A percentile compares a stretch with the other conserved stretches of the same genome.
Evolutionary conservation across 2,113 vertebrate species (phyloP).

Genomic region (Larimichthys polyactis): DNA sequence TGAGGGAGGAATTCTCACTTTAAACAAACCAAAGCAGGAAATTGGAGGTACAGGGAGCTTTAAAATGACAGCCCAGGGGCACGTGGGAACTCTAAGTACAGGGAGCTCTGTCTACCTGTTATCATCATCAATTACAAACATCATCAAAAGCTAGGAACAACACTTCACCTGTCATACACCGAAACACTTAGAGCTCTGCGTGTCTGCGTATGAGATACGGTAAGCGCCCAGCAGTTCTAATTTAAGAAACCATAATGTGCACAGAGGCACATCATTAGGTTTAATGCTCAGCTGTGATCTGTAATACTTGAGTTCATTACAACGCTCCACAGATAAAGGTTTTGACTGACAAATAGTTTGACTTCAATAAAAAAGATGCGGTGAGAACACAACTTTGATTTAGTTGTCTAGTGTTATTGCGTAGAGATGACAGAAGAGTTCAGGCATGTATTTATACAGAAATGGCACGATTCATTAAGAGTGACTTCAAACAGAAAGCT

Average conservation of each 20-base stretch:
- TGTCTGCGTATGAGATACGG: neutral
- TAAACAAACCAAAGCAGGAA: slow-evolving; percentile 79
- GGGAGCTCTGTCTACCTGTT: slow-evolving; percentile 45
- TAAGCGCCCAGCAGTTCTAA: neutral
- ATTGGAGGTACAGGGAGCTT: slow-evolving; percentile 54
- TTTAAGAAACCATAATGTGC: neutral
- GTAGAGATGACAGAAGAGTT: too few species aligned
- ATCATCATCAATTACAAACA: slow-evolving; percentile 45
- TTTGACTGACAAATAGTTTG: neutral
- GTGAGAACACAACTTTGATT: neutral
- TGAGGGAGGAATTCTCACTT: slow-evolving; percentile 75
- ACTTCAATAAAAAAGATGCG: neutral
- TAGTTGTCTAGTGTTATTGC: neutral
- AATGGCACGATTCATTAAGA: neutral
- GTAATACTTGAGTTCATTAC: too few species aligned
- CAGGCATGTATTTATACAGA: too few species aligned
- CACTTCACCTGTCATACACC: slow-evolving; percentile 4
- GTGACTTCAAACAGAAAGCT: neutral
- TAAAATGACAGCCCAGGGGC: slow-evolving; percentile 53
- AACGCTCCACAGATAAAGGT: neutral
- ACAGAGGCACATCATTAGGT: neutral
- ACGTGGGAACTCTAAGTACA: slow-evolving; percentile 51
- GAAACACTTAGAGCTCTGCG: neutral
- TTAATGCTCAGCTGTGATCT: neutral
- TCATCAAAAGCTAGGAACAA: slow-evolving; percentile 36